phyloP scores from a whole-genome alignment of 2,888 invertebrate genomes.

The Sarcophaga rosellei region DNA sequence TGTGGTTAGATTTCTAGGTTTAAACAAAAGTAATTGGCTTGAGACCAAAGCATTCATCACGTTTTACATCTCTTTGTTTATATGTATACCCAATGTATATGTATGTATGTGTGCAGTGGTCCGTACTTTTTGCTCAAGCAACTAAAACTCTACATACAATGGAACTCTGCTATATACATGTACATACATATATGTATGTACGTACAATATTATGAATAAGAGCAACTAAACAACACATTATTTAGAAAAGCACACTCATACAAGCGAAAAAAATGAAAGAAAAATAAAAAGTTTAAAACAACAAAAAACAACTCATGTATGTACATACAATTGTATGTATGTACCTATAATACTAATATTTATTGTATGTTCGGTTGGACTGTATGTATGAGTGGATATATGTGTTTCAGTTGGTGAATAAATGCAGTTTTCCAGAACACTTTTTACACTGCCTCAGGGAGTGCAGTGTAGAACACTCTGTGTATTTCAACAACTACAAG shows the following conservation, averaged over 20 bases:
- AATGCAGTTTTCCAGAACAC: constrained; percentile 66
- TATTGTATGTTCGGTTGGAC: constrained; percentile 29
- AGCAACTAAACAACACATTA: neutral
- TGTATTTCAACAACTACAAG: constrained; percentile 53
- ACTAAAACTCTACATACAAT: constrained; percentile 16
- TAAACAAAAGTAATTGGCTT: constrained; percentile 65
- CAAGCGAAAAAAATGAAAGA: constrained; percentile 23
- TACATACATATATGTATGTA: neutral
- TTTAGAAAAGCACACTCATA: constrained; percentile 9
- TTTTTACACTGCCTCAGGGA: constrained; percentile 65
- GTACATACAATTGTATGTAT: neutral
- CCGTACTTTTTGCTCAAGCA: constrained; percentile 23
- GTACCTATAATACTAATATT: neutral
- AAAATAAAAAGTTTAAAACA: constrained; percentile 22
- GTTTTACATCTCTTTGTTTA: constrained; percentile 41
- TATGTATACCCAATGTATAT: constrained; percentile 7
- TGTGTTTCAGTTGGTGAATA: constrained; percentile 44
- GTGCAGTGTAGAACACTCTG: constrained; percentile 62
- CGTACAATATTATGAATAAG: neutral
- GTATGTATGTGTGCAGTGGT: neutral
- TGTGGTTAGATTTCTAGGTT: constrained; percentile 49
- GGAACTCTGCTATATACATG: too few species aligned
- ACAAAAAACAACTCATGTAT: neutral
- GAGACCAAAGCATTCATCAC: constrained; percentile 66
- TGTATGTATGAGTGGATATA: neutral